These are phyloP conservation scores for Vidua macroura DNA, from an alignment of 2,113 vertebrate species.

Conservation along the genomic window DNA sequence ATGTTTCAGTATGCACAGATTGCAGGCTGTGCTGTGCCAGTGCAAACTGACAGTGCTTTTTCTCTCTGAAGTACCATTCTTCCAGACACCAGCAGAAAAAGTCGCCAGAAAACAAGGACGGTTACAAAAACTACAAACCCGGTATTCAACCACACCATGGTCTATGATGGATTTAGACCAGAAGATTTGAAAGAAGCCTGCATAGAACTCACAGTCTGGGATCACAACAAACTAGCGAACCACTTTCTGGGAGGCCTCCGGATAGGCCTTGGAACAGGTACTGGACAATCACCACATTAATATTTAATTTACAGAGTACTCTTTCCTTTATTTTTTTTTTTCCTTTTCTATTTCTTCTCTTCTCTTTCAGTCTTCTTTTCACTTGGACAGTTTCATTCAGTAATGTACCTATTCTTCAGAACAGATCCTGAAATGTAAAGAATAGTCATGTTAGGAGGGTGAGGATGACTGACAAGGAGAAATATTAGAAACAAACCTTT, in stretches of 20 bases:
- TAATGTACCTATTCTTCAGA: neutral
- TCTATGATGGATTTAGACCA: slow-evolving; percentile 86
- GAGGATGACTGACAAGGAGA: neutral
- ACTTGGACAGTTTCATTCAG: neutral
- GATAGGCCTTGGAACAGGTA: slow-evolving; percentile 91
- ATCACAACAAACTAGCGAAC: slow-evolving; percentile 85
- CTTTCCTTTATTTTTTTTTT: neutral
- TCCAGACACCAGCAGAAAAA: slow-evolving; percentile 87
- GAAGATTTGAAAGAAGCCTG: slow-evolving; percentile 89
- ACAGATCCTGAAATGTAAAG: neutral
- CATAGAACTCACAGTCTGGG: slow-evolving; percentile 92
- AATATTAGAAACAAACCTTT: neutral
- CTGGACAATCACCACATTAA: neutral
- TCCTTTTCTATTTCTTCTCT: neutral
- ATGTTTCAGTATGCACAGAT: neutral
- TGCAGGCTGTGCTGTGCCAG: neutral
- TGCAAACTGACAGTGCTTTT: neutral
- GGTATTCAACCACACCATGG: slow-evolving; percentile 94
- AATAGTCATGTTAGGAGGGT: neutral
- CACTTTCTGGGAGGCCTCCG: slow-evolving; percentile 90
- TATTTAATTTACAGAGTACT: neutral
- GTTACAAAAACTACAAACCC: slow-evolving; percentile 85
- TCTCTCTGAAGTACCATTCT: slow-evolving; percentile 80
- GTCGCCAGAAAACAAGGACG: slow-evolving; percentile 87
- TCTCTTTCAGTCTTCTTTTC: neutral